phyloP scores from a whole-genome alignment of 2,113 vertebrate genomes.

The Aldabrachelys gigantea region DNA sequence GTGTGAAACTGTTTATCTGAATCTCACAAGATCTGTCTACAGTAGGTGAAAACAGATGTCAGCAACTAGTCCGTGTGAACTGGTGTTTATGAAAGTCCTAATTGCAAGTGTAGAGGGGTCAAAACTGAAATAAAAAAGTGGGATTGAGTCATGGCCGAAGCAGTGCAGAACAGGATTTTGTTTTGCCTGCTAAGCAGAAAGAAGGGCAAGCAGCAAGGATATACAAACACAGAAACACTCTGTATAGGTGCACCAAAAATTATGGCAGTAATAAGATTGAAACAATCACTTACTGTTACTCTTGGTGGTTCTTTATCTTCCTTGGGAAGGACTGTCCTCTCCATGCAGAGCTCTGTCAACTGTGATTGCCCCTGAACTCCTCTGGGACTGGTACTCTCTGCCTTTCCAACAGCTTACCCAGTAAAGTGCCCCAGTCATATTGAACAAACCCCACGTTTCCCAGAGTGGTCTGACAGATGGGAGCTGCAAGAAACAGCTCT shows the following conservation, averaged over 20 bases:
- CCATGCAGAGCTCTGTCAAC: neutral
- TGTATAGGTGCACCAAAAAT: neutral
- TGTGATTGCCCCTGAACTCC: neutral
- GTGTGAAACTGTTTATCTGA: neutral
- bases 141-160: neutral
- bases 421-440: neutral
- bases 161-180: neutral
- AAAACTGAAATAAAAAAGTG: fast-evolving
- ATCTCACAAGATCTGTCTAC: neutral
- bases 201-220: neutral
- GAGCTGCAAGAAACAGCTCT: neutral
- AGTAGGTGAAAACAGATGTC: neutral
- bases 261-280: neutral
- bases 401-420: neutral
- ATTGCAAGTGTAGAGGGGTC: fast-evolving
- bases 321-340: neutral
- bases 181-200: neutral
- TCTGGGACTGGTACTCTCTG: neutral
- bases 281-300: neutral
- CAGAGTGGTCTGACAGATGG: neutral
- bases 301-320: neutral
- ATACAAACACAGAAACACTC: neutral
- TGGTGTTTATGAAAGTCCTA: neutral
- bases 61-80: fast-evolving
- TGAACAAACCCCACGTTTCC: neutral